A percentile compares a stretch with the other conserved stretches of the same genome.
Conservation (phyloP, 2,113 vertebrate species). For the Numenius arquata region DNA sequence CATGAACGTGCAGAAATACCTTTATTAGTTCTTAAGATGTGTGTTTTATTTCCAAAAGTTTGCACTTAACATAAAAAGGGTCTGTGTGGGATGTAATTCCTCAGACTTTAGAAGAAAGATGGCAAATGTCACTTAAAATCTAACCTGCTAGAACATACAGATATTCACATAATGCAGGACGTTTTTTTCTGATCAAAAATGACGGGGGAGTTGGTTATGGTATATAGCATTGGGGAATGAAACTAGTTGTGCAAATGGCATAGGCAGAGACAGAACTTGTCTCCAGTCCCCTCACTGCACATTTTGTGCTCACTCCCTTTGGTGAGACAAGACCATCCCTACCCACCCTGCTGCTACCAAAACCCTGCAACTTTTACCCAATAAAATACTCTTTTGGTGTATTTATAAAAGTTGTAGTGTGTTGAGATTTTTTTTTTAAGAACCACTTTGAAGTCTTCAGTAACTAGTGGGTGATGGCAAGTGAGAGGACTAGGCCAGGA, state of each 20-base stretch:
- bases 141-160: not conserved
- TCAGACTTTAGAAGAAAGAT: not conserved
- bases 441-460: not conserved
- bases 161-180: not conserved
- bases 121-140: not conserved
- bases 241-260: not conserved
- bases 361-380: not conserved
- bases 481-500: not conserved
- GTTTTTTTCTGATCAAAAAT: not conserved
- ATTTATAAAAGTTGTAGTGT: not conserved
- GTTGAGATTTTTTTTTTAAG: not conserved
- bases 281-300: not conserved
- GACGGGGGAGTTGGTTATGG: not conserved
- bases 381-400: not conserved
- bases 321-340: not conserved
- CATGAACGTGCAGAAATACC: not conserved
- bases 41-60: not conserved
- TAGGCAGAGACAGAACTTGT: not conserved
- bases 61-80: not conserved
- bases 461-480: not conserved
- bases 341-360: not conserved
- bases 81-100: not conserved
- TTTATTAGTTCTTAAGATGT: not conserved
- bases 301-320: not conserved
- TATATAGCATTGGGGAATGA: not conserved